Conservation (phyloP, 2,888 invertebrate genomes). For the Spialia ferax region DNA sequence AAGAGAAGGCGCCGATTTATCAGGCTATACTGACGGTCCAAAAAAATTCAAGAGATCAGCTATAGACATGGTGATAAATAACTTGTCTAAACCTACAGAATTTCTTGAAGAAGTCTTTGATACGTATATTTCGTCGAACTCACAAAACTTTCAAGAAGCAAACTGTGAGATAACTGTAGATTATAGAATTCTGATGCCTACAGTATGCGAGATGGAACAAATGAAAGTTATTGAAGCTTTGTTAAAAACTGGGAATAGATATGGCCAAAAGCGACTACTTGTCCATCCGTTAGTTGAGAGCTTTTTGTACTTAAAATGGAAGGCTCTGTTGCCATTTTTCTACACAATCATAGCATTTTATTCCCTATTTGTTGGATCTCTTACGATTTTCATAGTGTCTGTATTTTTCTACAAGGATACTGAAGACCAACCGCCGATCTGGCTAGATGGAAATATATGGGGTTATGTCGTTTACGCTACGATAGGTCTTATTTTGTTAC, state of each 20-base stretch:
- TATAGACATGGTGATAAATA: conserved; percentile 82
- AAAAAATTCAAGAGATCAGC: conserved; percentile 75
- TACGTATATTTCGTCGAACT: conserved; percentile 79
- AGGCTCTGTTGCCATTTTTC: conserved; percentile 82
- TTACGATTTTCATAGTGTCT: conserved; percentile 79
- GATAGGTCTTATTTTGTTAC: conserved; percentile 69
- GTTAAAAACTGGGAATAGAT: conserved; percentile 82
- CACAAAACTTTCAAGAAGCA: conserved; percentile 68
- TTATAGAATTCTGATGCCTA: conserved; percentile 80
- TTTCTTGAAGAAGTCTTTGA: conserved; percentile 84
- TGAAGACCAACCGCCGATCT: conserved; percentile 56
- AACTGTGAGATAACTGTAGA: conserved; percentile 81
- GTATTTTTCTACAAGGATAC: conserved; percentile 80
- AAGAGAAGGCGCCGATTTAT: conserved; percentile 78
- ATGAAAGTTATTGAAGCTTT: conserved; percentile 86
- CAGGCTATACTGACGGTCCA: conserved; percentile 71
- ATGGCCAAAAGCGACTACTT: conserved; percentile 76
- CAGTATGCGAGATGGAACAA: conserved; percentile 76
- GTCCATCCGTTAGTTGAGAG: conserved; percentile 87
- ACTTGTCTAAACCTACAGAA: conserved; percentile 81
- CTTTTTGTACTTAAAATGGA: conserved; percentile 86
- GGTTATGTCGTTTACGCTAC: conserved; percentile 70
- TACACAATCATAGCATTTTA: conserved; percentile 81
- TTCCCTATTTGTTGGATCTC: conserved; percentile 76
- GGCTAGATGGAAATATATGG: conserved; percentile 67